Evolutionary conservation across 2,113 vertebrate species (phyloP), one percentile per base, ranked within the genome.

Genomic region (Alligator mississippiensis): DNA sequence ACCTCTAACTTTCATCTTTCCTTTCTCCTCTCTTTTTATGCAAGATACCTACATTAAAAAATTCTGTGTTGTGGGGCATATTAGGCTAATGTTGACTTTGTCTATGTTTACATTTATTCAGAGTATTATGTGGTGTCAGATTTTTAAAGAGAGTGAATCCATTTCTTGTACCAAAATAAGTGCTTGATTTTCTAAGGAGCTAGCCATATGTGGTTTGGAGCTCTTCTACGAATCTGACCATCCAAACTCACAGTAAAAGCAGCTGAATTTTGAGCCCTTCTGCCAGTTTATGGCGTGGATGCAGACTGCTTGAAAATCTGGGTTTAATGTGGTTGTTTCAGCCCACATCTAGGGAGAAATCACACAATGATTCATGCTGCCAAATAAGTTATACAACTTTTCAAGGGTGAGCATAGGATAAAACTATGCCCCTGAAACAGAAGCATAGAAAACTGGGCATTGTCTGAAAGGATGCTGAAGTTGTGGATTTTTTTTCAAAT

Each of bases 351-450:
- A 34, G 58, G 63, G 83, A 82, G 11, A 7, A 14, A 47, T 2
- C 2, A 1, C 19, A 34, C 11, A 25, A 2, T 0, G 0, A 90
- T 18, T 5, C 27, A 2, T 5, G 27, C 10, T 84, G 19, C 10
- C 30, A 83, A 76, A 2, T 7, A 87, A 80, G 70, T 5, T 17
- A n/a, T 77, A 17, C 25, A 30, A 2, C 6, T 30, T 11, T 2
- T 11, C 22, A 1, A 76, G 68, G 16, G 57, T 59, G 58, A 34
- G 4, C 30, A 22, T 74, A 55, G 59, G 28, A 24, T 21, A 34
- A 14, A 5, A 60, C 28, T 61, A 3, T 22, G 83, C 66, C 47
- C 13, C 0, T 24, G 57, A 5, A 74, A 58, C 11, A 19, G 0
- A 0, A 3, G 27, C n/a, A 79, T 81, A 3, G 22, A 22, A 13